phyloP scores from a whole-genome alignment of 2,113 vertebrate species.

The Gulo gulo region DNA sequence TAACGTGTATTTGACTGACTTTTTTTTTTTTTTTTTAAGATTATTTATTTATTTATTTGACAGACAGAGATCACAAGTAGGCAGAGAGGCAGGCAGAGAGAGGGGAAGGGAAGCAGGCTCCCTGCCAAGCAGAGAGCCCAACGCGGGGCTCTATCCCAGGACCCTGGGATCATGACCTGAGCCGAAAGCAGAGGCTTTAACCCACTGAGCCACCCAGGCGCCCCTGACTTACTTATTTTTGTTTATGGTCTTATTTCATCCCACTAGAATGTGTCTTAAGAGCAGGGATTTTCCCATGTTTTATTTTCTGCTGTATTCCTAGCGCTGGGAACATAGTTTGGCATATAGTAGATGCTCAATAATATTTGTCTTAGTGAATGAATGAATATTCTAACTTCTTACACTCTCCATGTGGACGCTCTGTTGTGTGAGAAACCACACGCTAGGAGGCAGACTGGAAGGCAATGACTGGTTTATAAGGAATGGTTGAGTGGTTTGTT shows the following conservation, averaged over 20 bases:
- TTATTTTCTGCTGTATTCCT: neutral
- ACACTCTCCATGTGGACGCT: neutral
- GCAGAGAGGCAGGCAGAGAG: too few species aligned
- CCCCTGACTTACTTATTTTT: neutral
- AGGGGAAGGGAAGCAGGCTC: too few species aligned
- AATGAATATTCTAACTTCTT: neutral
- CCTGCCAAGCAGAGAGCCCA: too few species aligned
- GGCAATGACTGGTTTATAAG: neutral
- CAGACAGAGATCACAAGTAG: too few species aligned
- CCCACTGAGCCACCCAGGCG: too few species aligned
- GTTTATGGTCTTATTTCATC: neutral
- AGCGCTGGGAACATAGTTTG: neutral
- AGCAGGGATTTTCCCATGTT: neutral
- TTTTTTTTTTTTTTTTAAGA: neutral
- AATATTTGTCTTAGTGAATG: neutral
- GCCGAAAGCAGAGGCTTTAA: too few species aligned
- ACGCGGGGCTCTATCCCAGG: too few species aligned
- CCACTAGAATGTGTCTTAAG: neutral
- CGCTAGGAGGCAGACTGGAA: neutral
- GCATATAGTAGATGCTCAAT: neutral
- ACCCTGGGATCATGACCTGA: too few species aligned
- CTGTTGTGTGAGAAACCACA: neutral
- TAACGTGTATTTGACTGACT: neutral
- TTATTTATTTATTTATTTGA: too few species aligned
- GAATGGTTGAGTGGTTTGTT: neutral